Evolutionary conservation across 1,140 invertebrate species (phyloP), one percentile per base, ranked within the genome.

Genomic region (Drosophila willistoni): DNA sequence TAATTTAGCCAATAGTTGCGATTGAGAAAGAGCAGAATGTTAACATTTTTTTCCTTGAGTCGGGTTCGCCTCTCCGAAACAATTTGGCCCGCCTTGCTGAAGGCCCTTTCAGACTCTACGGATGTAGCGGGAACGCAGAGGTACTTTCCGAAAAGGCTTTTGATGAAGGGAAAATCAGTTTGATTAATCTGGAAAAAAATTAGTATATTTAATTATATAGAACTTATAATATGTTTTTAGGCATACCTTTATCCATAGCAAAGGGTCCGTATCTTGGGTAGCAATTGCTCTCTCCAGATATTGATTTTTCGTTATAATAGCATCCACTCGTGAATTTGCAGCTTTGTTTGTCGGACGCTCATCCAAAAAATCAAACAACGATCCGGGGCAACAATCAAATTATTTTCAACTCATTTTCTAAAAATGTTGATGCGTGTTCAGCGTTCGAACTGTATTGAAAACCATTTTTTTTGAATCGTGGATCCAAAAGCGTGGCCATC

Each of bases 331-430:
- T 42, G n/a, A 42, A 14, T 42, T 42, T 42, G 41, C 41, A 14
- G 41, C 41, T 42, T 42, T 14, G n/a, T 42, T 42, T 42, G 41
- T 42, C 41, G 41, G 41, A 42, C 41, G 41, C 41, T 42, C 41
- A 42, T 6, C 41, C n/a, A 42, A 42, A 42, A 42, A 42, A 42
- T 42, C n/a, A 42, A 42, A 42, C 39, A 41, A 41, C 41, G 41
- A 42, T 42, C 41, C 41, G 41, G 41, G 0, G 41, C 41, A 2
- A 14, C n/a, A 6, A 3, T 3, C 41, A 42, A 42, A 42, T 42
- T 42, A 42, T 1, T 12, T 42, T n/a, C 41, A 42, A 42, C n/a
- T 42, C 41, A 42, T 42, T 42, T 42, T 42, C 41, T 42, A 42
- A 42, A 42, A 42, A 14, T 42, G 36, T 39, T 39, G 36, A 39